Conservation (phyloP, 1,140 invertebrate species). For the Stegodyphus mimosarum region DNA sequence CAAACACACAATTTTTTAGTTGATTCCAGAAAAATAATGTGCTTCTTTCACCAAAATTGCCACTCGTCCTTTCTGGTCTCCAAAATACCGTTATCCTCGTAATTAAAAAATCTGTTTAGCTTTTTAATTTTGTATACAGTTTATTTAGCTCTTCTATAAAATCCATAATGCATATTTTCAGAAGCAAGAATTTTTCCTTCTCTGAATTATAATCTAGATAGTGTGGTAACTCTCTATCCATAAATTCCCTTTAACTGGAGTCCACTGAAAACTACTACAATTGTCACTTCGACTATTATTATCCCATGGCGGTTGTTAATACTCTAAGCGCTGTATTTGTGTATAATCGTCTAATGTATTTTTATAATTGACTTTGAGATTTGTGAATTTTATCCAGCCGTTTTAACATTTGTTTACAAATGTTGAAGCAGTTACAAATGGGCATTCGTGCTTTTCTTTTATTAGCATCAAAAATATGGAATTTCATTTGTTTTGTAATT, state of each 20-base stretch:
- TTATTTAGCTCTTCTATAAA: too few relatives aligned
- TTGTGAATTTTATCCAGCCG: constrained; percentile 44
- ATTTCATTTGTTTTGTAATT: constrained; percentile 95
- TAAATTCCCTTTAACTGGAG: constrained; percentile 76
- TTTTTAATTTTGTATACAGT: too few relatives aligned
- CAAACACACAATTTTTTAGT: too few relatives aligned
- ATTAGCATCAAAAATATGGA: constrained; percentile 96
- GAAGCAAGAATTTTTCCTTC: too few relatives aligned
- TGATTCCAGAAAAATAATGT: too few relatives aligned
- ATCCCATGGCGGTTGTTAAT: constrained; percentile 46
- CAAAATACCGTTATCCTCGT: too few relatives aligned
- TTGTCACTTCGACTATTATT: constrained; percentile 27
- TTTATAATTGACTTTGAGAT: constrained; percentile 36
- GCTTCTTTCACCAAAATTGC: too few relatives aligned
- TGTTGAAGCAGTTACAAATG: constrained; percentile 97
- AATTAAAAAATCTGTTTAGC: too few relatives aligned
- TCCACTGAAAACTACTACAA: constrained; percentile 72
- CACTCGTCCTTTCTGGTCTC: too few relatives aligned
- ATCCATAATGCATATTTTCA: too few relatives aligned
- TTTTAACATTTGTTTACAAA: constrained; percentile 68
- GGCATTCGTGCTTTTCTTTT: constrained; percentile 94
- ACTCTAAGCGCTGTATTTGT: constrained; percentile 19
- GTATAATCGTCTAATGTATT: constrained; percentile 18
- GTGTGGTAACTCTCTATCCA: too few relatives aligned
- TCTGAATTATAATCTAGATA: too few relatives aligned